phyloP scores from a whole-genome alignment of 2,113 vertebrate genomes.

The Gymnobelideus leadbeateri region DNA sequence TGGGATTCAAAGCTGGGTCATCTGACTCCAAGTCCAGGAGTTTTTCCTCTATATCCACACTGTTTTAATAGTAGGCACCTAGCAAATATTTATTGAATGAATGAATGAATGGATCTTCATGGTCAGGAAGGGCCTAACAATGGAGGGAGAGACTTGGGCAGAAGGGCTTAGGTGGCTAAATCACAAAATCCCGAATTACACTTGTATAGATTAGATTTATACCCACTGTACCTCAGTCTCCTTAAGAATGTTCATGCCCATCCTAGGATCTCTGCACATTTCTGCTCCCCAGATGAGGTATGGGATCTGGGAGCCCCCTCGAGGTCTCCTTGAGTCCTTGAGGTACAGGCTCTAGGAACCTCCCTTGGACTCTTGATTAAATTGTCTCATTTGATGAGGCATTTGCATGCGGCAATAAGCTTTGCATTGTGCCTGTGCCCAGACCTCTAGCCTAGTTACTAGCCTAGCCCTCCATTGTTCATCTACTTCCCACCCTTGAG shows the following conservation, averaged over 20 bases:
- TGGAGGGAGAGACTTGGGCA: background rate
- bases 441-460: too few species aligned
- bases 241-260: background rate
- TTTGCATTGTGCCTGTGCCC: background rate
- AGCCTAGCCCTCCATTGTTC: too few species aligned
- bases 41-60: background rate
- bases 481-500: too few species aligned
- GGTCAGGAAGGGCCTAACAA: background rate
- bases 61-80: background rate
- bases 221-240: background rate
- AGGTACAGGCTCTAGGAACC: too few species aligned
- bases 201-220: background rate
- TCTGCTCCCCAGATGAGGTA: too few species aligned
- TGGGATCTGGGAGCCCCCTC: too few species aligned
- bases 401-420: too few species aligned
- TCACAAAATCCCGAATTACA: background rate
- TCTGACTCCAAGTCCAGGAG: background rate
- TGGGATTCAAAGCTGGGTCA: background rate
- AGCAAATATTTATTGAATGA: background rate
- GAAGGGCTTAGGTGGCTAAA: too few species aligned
- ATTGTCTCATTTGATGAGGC: too few species aligned
- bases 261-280: background rate
- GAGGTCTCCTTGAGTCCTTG: too few species aligned
- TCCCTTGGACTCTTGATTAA: too few species aligned
- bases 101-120: background rate